phyloP scores from a whole-genome alignment of 2,888 invertebrate species.

The Acleris laterana region DNA sequence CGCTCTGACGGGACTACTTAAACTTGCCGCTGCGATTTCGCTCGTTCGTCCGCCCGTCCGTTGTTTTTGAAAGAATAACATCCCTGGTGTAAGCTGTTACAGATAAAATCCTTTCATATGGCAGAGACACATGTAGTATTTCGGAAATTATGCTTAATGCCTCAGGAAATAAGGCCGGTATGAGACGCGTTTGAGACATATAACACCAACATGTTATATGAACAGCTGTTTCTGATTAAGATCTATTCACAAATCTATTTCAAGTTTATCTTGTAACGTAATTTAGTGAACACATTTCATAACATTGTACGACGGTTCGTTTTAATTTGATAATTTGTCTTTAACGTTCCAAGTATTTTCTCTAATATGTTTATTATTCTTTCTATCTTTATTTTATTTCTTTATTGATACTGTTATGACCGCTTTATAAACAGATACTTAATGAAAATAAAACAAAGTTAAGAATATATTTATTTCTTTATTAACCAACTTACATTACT shows the following conservation, averaged over 20 bases:
- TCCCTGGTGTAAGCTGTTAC: slow-evolving; percentile 5
- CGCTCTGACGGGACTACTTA: too few species aligned
- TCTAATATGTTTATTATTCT: not conserved
- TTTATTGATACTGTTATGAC: too few species aligned
- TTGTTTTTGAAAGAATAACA: too few species aligned
- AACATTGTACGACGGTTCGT: slow-evolving; percentile 14
- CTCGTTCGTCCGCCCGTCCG: too few species aligned
- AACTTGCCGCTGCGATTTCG: too few species aligned
- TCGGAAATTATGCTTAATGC: slow-evolving; percentile 4
- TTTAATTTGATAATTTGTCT: slow-evolving; percentile 3
- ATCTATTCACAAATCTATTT: slow-evolving; percentile 53
- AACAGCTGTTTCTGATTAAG: slow-evolving; percentile 49
- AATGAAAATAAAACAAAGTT: too few species aligned
- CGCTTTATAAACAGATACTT: too few species aligned
- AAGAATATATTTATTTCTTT: too few species aligned
- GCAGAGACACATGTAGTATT: not conserved
- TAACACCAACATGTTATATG: slow-evolving; percentile 12
- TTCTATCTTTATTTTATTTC: too few species aligned
- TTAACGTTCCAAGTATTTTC: not conserved
- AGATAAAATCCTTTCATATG: not conserved
- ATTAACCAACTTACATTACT: too few species aligned
- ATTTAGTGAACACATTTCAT: slow-evolving; percentile 28
- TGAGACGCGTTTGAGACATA: not conserved
- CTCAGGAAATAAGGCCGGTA: not conserved
- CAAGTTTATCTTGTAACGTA: slow-evolving; percentile 40